These are phyloP conservation scores for Ecliptopera silaceata DNA, from an alignment of 2,888 invertebrate genomes.

Conservation along the genomic window DNA sequence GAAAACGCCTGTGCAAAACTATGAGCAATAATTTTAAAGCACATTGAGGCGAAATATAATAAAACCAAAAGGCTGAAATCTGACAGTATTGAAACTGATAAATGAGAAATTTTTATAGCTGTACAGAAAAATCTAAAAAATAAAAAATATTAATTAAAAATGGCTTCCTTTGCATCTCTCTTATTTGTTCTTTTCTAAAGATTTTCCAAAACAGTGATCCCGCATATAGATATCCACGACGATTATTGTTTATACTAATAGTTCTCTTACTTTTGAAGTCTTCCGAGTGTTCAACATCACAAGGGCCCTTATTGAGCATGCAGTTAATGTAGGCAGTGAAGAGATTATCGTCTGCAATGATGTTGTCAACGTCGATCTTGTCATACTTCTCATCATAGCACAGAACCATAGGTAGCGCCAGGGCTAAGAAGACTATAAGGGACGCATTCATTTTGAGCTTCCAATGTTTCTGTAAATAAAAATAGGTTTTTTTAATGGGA, in stretches of 20 bases:
- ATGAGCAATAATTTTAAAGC: neutral
- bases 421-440: conserved; percentile 41
- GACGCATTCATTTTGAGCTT: conserved; percentile 44
- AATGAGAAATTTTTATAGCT: too few species aligned
- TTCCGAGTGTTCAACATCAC: conserved; percentile 55
- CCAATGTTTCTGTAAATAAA: neutral
- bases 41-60: neutral
- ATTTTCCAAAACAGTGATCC: too few species aligned
- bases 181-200: too few species aligned
- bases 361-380: conserved; percentile 66
- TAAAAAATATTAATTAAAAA: too few species aligned
- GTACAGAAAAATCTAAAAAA: too few species aligned
- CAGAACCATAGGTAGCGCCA: conserved; percentile 44
- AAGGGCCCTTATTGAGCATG: conserved; percentile 67
- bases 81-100: too few species aligned
- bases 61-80: neutral
- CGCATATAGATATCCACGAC: too few species aligned
- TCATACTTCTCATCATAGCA: conserved; percentile 68
- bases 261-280: conserved; percentile 61
- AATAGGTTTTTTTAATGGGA: too few species aligned
- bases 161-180: too few species aligned
- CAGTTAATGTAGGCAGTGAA: conserved; percentile 61
- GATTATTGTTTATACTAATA: neutral
- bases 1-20: neutral
- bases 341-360: conserved; percentile 56